Evolutionary conservation across 2,888 invertebrate species (phyloP).

Genomic region (Melanostoma scalare): DNA sequence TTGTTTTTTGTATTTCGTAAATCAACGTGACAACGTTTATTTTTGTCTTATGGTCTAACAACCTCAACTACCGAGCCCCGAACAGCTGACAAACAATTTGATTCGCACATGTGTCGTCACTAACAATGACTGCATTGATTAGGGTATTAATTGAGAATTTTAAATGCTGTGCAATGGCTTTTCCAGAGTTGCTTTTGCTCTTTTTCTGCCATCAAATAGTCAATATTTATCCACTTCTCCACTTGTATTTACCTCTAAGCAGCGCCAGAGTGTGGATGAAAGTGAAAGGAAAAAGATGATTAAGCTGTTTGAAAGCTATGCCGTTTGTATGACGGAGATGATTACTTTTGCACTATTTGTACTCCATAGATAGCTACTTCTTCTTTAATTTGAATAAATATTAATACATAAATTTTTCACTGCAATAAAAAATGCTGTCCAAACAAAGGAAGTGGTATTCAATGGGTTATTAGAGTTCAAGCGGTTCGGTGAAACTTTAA

Average conservation of each 20-base stretch:
- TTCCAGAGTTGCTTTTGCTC: conserved; percentile 10
- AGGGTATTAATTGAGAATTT: conserved; percentile 53
- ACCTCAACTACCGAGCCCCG: neutral
- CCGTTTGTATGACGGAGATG: conserved; percentile 58
- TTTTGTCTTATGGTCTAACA: conserved; percentile 30
- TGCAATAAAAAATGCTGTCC: conserved; percentile 20
- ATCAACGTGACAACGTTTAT: conserved; percentile 57
- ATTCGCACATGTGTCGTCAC: conserved; percentile 37
- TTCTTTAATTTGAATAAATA: conserved; percentile 12
- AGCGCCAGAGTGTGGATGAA: conserved; percentile 43
- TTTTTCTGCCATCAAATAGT: conserved; percentile 51
- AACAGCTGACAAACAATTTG: conserved; percentile 34
- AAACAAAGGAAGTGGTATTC: conserved; percentile 27
- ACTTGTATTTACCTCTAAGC: neutral
- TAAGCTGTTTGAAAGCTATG: conserved; percentile 71
- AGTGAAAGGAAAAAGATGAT: conserved; percentile 72
- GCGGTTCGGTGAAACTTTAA: conserved; percentile 24
- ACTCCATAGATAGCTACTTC: conserved; percentile 6
- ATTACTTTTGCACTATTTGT: conserved; percentile 58
- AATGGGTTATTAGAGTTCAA: conserved; percentile 11
- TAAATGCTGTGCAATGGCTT: conserved; percentile 24
- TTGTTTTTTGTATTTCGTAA: conserved; percentile 50
- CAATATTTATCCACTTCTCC: conserved; percentile 43
- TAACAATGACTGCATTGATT: conserved; percentile 66
- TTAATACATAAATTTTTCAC: conserved; percentile 23